Evolutionary conservation across 2,888 invertebrate species (phyloP), one percentile per base, ranked within the genome.

Genomic region (Cataglyphis altisquamis): DNA sequence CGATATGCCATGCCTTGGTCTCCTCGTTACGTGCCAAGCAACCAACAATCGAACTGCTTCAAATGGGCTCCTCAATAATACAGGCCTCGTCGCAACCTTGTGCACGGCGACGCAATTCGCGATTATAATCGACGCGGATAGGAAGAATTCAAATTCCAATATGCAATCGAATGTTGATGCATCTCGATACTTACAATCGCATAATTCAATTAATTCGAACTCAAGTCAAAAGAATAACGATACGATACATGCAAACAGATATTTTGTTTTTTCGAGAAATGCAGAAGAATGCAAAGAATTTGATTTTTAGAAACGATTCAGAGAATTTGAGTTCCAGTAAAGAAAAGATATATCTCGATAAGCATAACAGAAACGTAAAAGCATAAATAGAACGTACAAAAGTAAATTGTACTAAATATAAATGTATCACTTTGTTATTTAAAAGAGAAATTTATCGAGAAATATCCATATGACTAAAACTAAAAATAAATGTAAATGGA

Each of bases 1-100:
- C 52, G 80, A 57, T 66, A 29, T 18, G 36, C 48, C 10, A 12
- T 41, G 41, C 3, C 10, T 32, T 21, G 75, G 64, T 52, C 48
- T n/a, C 48, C 63, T 21, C 32, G 21, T 41, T n/a, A 32, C 32
- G 5, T 48, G 15, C 55, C 60, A 18, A 32, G 57, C 41, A 66
- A 64, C 67, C 68, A 21, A 32, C 77, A 63, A 48, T n/a, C 64
- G 36, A 39, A n/a, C n/a, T n/a, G n/a, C 80, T 84, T 85, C 82
- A 77, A 84, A 60, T 86, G 48, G 60, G 78, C 60, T 86, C 82
- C 81, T 85, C 87, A 82, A 88, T 84, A 89, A 85, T 86, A 68
- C 70, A 81, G 10, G 21, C 57, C 8, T 1, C 4, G 10, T 18
- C 41, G 57, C 6, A 32, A 4, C 6, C 32, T 41, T 6, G 21